A percentile compares a stretch with the other conserved stretches of the same genome.
phyloP scores from a whole-genome alignment of 2,888 invertebrate species.

The Aphodius sticticus region DNA sequence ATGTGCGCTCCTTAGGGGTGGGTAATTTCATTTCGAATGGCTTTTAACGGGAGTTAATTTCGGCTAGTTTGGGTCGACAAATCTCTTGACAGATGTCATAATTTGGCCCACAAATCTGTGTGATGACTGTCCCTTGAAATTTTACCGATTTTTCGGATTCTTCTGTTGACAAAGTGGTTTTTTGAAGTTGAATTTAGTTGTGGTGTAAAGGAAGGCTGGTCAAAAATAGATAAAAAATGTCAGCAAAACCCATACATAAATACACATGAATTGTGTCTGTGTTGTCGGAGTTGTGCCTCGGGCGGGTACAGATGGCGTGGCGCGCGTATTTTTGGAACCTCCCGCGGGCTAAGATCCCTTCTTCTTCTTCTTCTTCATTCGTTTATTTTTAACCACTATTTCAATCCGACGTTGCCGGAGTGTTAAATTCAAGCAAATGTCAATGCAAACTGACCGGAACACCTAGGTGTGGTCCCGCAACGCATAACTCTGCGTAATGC shows the following conservation, averaged over 20 bases:
- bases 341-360: not conserved
- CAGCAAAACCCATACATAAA: not conserved
- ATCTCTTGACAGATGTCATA: not conserved
- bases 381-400: slow-evolving; percentile 4
- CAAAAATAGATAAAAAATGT: too few species aligned
- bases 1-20: not conserved
- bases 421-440: slow-evolving; percentile 46
- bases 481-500: slow-evolving; percentile 35
- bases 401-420: not conserved
- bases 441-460: slow-evolving; percentile 52
- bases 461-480: slow-evolving; percentile 52
- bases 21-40: not conserved
- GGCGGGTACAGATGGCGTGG: not conserved
- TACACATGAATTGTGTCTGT: too few species aligned
- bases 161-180: too few species aligned
- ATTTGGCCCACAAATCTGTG: not conserved
- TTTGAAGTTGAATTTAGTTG: too few species aligned
- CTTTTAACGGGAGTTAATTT: not conserved
- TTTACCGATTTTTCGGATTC: too few species aligned
- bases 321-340: not conserved
- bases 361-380: not conserved
- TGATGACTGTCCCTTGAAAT: not conserved
- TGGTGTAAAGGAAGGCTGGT: too few species aligned
- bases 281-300: not conserved
- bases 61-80: not conserved